These are phyloP conservation scores for Sprattus sprattus DNA, from an alignment of 2,113 vertebrate species.

Conservation along the genomic window DNA sequence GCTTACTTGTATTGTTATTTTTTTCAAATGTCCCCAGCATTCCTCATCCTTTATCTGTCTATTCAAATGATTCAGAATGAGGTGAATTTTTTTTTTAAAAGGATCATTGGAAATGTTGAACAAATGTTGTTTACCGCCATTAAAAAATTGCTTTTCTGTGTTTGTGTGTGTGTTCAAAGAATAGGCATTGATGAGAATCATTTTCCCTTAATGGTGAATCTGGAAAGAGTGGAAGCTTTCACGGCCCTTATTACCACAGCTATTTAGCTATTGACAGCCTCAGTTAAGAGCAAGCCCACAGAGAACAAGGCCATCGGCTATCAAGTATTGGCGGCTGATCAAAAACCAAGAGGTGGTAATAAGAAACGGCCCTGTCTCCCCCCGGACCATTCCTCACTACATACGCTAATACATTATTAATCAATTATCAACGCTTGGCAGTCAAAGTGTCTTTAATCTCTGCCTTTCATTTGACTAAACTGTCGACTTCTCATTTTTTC, in stretches of 20 bases:
- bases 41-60: background rate
- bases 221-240: background rate
- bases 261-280: conserved; percentile 44
- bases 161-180: background rate
- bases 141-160: background rate
- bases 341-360: conserved; percentile 44
- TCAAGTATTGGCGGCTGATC: conserved; percentile 42
- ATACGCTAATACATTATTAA: conserved; percentile 69
- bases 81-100: background rate
- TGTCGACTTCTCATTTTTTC: conserved; percentile 62
- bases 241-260: conserved; percentile 5
- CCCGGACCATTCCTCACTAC: conserved; percentile 52
- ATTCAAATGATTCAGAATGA: background rate
- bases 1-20: background rate
- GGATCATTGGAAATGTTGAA: background rate
- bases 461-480: conserved; percentile 71
- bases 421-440: conserved; percentile 64
- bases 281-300: conserved; percentile 43
- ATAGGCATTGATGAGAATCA: background rate
- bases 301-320: conserved; percentile 43
- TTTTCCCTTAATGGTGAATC: conserved; percentile 4
- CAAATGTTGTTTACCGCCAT: background rate
- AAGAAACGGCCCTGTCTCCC: conserved; percentile 56
- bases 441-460: conserved; percentile 68
- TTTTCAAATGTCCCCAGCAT: background rate